Evolutionary conservation across 2,888 invertebrate species (phyloP), one percentile per base, ranked within the genome.

Genomic region (Orthonevra nobilis): DNA sequence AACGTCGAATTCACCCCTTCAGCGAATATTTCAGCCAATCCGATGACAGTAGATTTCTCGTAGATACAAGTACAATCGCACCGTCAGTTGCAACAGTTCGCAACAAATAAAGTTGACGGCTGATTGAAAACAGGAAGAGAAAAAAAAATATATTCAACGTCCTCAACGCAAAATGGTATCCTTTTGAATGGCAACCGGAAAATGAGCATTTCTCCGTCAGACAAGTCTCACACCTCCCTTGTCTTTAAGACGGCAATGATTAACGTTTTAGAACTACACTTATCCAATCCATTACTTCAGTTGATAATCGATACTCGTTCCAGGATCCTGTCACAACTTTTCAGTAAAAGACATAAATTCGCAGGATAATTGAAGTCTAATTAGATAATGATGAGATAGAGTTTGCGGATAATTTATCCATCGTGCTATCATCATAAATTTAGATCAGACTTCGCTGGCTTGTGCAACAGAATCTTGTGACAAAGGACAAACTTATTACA

Each of bases 401-500:
- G 48, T 34, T 34, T 10, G n/a, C 9, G 12, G 28, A 70, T 68
- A 79, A 79, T 73, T 79, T 73, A 73, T 56, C 50, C 48, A 30
- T 54, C 66, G 23, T 50, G 72, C 23, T 23, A 4, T 14, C 42
- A 50, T 48, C 79, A 79, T 79, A 72, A 79, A 73, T 73, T 66
- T 14, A 32, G 6, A 38, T 10, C 4, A 28, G n/a, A 30, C n/a
- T 7, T 10, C 15, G 17, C 12, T 32, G 15, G 26, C n/a, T 2
- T 36, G 7, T 36, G 15, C 6, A 36, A 52, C 64, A 26, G 12
- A 19, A 14, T 32, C 52, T 5, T 44, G 79, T n/a, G 61, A 79
- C 79, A 79, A 68, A 68, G 79, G 79, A 79, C 79, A 79, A 61
- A 61, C 61, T 79, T 73, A 73, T 73, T 73, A 79, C 79, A 73